Evolutionary conservation across 2,888 invertebrate genomes (phyloP), one percentile per base, ranked within the genome.

Genomic region (Stenodera caucasica): DNA sequence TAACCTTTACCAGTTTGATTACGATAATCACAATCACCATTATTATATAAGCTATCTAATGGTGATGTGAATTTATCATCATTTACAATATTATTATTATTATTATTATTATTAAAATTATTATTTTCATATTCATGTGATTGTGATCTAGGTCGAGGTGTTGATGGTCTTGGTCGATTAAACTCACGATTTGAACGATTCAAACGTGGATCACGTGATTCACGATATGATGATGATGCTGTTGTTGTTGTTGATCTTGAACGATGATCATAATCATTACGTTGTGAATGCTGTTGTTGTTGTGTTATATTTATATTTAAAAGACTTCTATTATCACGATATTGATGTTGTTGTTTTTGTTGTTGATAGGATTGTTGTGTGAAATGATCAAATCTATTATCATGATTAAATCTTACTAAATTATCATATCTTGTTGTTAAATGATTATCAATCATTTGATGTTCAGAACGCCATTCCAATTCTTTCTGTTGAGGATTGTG

Each of bases 11-110:
- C 81, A 9, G 80, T 80, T 63, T 78, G 80, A 1, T 77, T 74
- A 53, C 79, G 75, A 0, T 76, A 74, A 14, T 61, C 55, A 18
- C 81, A 79, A 18, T 80, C 77, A 1, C 74, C 75, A 1, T 80
- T 77, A 45, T n/a, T 30, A 65, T 84, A 84, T 5, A 84, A 72
- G 66, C 81, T 82, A 61, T 83, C 81, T 37, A 84, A 65, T 0
- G 84, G 83, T 0, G 83, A 83, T 2, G 75, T 73, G 73, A 82
- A 80, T 7, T 73, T 73, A n/a, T 81, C 81, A 8, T 76, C 74
- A 8, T 75, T 53, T 49, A 12, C 45, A 12, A 0, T 9, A 30
- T 1, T 33, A 33, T 1, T 33, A 33, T 15, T 14, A 37, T 14
- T 35, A 35, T 14, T 35, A 35, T 15, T 45, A 45, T 26, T 26